Evolutionary conservation across 2,797 vertebrate species (phyloP), one percentile per base, ranked within the genome.

Genomic region (Spondyliosoma cantharus): DNA sequence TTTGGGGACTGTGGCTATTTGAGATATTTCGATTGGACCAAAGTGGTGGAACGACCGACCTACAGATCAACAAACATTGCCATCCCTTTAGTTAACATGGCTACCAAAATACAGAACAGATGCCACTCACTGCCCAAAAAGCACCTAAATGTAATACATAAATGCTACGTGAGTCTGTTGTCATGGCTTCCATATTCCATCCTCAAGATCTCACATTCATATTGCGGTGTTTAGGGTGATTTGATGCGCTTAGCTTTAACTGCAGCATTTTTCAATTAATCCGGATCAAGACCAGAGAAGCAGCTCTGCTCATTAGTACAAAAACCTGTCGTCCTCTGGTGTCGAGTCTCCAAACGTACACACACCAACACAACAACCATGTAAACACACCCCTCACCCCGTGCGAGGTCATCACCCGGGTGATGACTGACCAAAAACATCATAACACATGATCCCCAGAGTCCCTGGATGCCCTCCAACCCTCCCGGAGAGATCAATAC

Each of bases 371-470:
- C 32, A 42, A 15, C 17, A 24, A 48, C 27, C 27, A 27, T 29
- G 58, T n/a, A 46, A 54, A 71, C 62, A 65, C 76, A 71, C 32
- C 16, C 43, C 63, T 78, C 53, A 29, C 45, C 45, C 56, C 53
- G 62, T 0, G 0, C 50, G 11, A 49, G 85, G 64, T 86, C 65
- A 71, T 82, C 69, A 74, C 70, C 70, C 61, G 56, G 60, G 57
- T 89, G 86, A 92, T 92, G 86, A 91, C 78, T 58, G 81, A 86
- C 81, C n/a, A 71, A 76, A 90, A 87, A 63, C 81, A 77, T 64
- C 70, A 52, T 42, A 82, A 74, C 62, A 49, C 61, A 71, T 61
- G 70, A 78, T 86, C 60, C 73, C 62, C 45, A 32, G 58, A 77
- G 78, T 37, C 65, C 74, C 74, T 77, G 69, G 74, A 72, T 66